Evolutionary conservation across 2,113 vertebrate species (phyloP).

Genomic region (Cisticola juncidis): DNA sequence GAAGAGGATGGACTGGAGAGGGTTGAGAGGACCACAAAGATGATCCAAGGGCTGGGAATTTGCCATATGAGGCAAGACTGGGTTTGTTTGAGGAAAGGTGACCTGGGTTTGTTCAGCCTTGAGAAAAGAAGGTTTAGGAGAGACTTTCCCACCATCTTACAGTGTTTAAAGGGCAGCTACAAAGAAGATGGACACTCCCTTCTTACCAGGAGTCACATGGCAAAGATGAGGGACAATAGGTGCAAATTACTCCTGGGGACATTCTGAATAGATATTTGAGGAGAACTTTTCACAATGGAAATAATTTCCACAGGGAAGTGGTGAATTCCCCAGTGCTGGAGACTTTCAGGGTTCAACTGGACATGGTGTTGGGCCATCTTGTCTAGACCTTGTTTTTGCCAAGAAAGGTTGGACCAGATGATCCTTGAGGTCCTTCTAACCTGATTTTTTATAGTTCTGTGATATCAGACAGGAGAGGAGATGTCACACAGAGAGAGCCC

Average conservation of each 20-base stretch:
- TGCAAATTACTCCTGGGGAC: background rate
- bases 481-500: background rate
- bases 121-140: background rate
- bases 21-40: background rate
- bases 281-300: background rate
- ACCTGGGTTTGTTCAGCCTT: background rate
- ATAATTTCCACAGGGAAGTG: background rate
- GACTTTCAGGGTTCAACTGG: background rate
- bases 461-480: background rate
- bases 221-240: background rate
- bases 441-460: background rate
- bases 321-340: background rate
- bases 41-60: background rate
- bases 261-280: background rate
- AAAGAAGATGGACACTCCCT: background rate
- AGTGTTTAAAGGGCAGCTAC: background rate
- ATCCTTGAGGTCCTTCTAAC: background rate
- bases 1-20: background rate
- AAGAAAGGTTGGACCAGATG: background rate
- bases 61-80: background rate
- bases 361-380: background rate
- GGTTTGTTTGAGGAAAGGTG: too few relatives aligned
- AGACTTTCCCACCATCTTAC: background rate
- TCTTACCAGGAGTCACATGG: background rate
- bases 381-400: background rate